Evolutionary conservation across 2,888 invertebrate species (phyloP), one percentile per base, ranked within the genome.

Genomic region (Andrena bicolor): DNA sequence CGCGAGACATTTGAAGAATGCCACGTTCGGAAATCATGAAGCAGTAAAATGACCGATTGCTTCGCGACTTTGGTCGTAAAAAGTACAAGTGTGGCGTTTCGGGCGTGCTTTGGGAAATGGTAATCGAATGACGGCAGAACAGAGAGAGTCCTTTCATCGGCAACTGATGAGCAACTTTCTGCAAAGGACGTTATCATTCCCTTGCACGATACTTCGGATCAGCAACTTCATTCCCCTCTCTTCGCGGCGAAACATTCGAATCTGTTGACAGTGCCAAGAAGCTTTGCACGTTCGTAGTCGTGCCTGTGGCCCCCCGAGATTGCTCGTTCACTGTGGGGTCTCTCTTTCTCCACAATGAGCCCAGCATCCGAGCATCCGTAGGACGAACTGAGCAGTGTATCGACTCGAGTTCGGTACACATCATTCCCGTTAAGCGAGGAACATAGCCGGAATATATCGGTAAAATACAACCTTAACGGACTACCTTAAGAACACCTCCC

Each of bases 401-500:
- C 26, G 56, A 58, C 61, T 68, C 28, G 70, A 65, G 64, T 75
- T 69, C 64, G 64, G 53, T 65, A 58, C 58, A 63, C 48, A 56
- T 41, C 4, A 41, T n/a, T 65, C 72, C 65, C 69, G 53, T 53
- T 58, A 71, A 66, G 71, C 41, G 71, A 75, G 63, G 71, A 75
- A 49, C 79, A 80, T 58, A 68, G 63, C 61, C 28, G 51, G 30
- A 41, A 78, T 78, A 51, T 73, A 72, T 58, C 51, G 35, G 66
- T 71, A 82, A 71, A 41, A 81, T 81, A 71, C 68, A 81, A 81
- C 75, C 71, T 63, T 80, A 74, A 80, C 20, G 28, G 26, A 65
- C 80, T 81, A 80, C 65, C 60, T 68, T 72, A 75, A 75, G 60
- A 65, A 80, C 58, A 82, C 48, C 56, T 71, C 32, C 53, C 41